phyloP scores from a whole-genome alignment of 2,888 invertebrate genomes.

The Lordiphosa fenestrarum region DNA sequence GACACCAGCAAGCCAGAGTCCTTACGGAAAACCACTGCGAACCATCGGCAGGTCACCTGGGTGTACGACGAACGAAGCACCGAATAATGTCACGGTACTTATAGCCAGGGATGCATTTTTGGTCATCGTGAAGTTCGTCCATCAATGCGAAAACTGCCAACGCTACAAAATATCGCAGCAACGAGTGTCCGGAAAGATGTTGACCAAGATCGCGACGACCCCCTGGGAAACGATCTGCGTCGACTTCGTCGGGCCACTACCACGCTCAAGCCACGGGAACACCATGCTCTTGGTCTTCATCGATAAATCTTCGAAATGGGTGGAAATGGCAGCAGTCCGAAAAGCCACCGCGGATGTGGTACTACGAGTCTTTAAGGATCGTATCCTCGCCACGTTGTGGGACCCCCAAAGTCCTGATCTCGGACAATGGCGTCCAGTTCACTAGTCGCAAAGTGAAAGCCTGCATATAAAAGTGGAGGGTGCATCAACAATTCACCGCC shows the following conservation, averaged over 20 bases:
- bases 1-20: too few relatives aligned
- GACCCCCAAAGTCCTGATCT: not conserved
- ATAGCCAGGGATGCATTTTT: not conserved
- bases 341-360: not conserved
- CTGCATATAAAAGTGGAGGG: not conserved
- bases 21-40: too few relatives aligned
- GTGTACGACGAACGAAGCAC: not conserved
- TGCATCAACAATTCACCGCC: not conserved
- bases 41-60: too few relatives aligned
- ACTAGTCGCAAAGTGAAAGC: not conserved
- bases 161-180: not conserved
- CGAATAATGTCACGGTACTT: not conserved
- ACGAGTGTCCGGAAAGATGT: not conserved
- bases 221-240: not conserved
- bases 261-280: not conserved
- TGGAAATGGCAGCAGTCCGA: not conserved
- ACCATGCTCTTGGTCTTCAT: not conserved
- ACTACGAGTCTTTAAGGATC: not conserved
- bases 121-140: not conserved
- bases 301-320: constrained; percentile 5
- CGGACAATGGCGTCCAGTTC: not conserved
- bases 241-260: not conserved
- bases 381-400: not conserved
- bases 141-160: not conserved
- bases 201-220: not conserved